Base-by-base conservation (phyloP, 1,140 invertebrate species). In the Dendroctonus ponderosae region DNA sequence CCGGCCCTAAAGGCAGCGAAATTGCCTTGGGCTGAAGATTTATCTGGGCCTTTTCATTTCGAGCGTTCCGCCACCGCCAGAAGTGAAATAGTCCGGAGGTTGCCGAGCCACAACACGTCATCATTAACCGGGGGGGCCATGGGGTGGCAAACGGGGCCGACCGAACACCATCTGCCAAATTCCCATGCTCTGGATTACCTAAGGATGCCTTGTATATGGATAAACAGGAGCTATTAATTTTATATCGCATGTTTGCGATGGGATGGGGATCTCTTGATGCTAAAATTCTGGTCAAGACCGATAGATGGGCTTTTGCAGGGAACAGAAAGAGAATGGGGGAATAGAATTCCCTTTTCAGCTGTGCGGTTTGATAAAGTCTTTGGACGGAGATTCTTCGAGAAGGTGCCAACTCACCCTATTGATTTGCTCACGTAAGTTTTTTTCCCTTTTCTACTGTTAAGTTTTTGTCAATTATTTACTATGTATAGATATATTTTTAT, bases 51-150 rank as follows among this genome's bases (percentile, higher is more conserved):
- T 52, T 54, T 68, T 68, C 60, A 57, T 57, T 44, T 53, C 57
- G 40, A 37, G 26, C 50, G 59, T 62, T 62, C n/a, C 11, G 62
- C 52, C 53, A 52, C 50, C 56, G 65, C 58, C 51, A 68, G 66
- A 68, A 68, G 66, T 68, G 66, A 68, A 68, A 62, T 68, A 68
- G 66, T 68, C 66, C 66, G 59, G 43, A 68, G 59, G 66, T 60
- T 68, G 66, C 60, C 58, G 49, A 68, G 66, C 66, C 66, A 68
- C 66, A 49, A 60, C 66, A 68, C 66, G 66, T 68, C 66, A 68
- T 68, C 66, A 68, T 68, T 68, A 68, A 68, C 66, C 48, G 60
- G 60, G 38, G 49, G 38, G 63, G 54, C 7, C 5, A 44, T 12
- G 48, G 49, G 54, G 42, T 9, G 46, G 15, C 38, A 11, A 41